Evolutionary conservation across 2,113 vertebrate genomes (phyloP).

Genomic region (Lampris megalopsis): DNA sequence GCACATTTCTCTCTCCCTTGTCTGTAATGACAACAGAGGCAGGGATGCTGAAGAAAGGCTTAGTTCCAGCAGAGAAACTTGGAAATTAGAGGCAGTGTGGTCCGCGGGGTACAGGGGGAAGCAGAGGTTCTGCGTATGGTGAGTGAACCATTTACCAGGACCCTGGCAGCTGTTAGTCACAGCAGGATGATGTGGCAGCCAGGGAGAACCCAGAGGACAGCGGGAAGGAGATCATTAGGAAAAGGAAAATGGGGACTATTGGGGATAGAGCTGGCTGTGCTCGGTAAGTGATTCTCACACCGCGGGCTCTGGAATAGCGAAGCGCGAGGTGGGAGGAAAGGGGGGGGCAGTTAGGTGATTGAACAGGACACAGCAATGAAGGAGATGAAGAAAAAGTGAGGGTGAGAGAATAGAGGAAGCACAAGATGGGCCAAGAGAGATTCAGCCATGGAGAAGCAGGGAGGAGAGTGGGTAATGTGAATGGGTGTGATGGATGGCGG

Average conservation of each 20-base stretch:
- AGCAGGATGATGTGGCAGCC: slow-evolving; percentile 28
- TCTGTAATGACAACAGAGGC: slow-evolving; percentile 16
- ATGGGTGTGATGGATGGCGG: slow-evolving; percentile 40
- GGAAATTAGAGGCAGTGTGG: slow-evolving; percentile 13
- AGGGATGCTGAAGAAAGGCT: slow-evolving; percentile 20
- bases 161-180: slow-evolving; percentile 20
- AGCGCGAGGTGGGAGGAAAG: slow-evolving; percentile 19
- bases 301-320: slow-evolving; percentile 25
- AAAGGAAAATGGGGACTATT: slow-evolving; percentile 38
- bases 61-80: slow-evolving; percentile 13
- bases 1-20: slow-evolving; percentile 19
- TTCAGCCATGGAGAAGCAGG: slow-evolving; percentile 21
- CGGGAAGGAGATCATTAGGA: slow-evolving; percentile 37
- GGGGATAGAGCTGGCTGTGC: slow-evolving; percentile 24
- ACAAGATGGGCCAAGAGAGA: background rate
- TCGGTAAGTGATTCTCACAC: slow-evolving; percentile 4
- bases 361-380: background rate
- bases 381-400: background rate
- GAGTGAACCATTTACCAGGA: slow-evolving; percentile 57
- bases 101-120: background rate
- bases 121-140: slow-evolving; percentile 20
- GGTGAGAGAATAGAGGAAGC: slow-evolving; percentile 8
- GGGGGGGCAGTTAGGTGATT: background rate
- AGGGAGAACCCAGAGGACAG: slow-evolving; percentile 33
- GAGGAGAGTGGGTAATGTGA: slow-evolving; percentile 25